These are phyloP conservation scores for Salarias fasciatus DNA, from an alignment of 2,797 vertebrate genomes.

Conservation along the genomic window DNA sequence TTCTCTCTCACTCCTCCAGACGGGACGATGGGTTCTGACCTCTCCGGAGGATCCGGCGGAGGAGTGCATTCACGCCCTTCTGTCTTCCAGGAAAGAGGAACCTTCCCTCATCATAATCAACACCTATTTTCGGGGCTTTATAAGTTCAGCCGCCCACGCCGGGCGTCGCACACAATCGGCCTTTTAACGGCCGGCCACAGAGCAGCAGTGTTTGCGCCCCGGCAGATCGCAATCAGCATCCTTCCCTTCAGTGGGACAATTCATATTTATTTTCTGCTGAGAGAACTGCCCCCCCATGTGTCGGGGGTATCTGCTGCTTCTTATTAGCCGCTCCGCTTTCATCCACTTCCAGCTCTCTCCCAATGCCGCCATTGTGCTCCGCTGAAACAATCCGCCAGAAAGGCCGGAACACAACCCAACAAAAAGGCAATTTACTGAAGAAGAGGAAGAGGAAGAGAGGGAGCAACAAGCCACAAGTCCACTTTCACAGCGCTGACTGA, in stretches of 20 bases:
- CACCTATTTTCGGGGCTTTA: conserved; percentile 87
- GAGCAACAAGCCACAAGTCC: conserved; percentile 36
- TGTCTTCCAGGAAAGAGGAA: conserved; percentile 83
- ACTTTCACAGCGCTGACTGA: conserved; percentile 56
- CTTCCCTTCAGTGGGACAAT: conserved; percentile 81
- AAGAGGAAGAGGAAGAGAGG: neutral
- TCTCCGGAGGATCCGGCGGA: conserved; percentile 45
- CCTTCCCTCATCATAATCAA: conserved; percentile 82
- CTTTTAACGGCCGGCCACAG: conserved; percentile 87
- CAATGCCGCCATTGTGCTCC: conserved; percentile 88
- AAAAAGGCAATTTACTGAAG: conserved; percentile 71
- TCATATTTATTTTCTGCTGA: conserved; percentile 88
- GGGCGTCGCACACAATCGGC: conserved; percentile 83
- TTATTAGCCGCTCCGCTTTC: conserved; percentile 90
- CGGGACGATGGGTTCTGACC: conserved; percentile 43
- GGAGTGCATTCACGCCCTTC: conserved; percentile 76
- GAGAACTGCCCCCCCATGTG: conserved; percentile 89
- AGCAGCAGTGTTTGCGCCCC: conserved; percentile 85
- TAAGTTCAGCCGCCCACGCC: conserved; percentile 80
- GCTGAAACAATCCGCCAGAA: conserved; percentile 79
- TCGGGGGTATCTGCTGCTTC: conserved; percentile 88
- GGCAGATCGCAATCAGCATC: conserved; percentile 90
- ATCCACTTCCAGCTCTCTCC: conserved; percentile 88
- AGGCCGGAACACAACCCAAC: conserved; percentile 75
- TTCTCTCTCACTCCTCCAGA: conserved; percentile 29